Conservation (phyloP, 1,140 invertebrate genomes). For the Bombus sibiricus region DNA sequence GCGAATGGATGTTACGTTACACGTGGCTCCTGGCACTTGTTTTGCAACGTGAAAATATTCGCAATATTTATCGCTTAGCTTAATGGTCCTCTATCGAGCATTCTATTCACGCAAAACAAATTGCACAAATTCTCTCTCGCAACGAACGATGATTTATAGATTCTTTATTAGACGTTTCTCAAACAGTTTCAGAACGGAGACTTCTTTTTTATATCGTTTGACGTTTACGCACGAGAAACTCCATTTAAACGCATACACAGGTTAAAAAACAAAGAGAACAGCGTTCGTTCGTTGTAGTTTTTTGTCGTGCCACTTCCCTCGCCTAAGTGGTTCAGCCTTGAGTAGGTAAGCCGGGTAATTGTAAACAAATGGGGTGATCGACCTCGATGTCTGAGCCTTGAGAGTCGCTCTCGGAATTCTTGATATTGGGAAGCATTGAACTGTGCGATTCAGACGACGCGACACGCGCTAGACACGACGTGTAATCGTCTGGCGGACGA, state of each 20-base stretch:
- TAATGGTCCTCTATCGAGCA: conserved; percentile 6
- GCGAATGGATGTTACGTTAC: conserved; percentile 4
- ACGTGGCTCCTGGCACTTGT: not conserved
- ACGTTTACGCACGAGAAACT: not conserved
- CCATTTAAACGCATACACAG: not conserved
- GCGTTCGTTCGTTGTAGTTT: not conserved
- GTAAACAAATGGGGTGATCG: conserved; percentile 48
- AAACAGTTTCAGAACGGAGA: not conserved
- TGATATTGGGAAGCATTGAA: conserved; percentile 21
- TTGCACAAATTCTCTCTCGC: not conserved
- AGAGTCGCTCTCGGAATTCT: conserved; percentile 38
- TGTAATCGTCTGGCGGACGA: not conserved
- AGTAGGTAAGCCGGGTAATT: conserved; percentile 27
- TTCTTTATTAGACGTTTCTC: conserved; percentile 31
- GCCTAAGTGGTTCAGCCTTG: conserved; percentile 11
- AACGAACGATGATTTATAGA: conserved; percentile 39
- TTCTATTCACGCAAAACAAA: conserved; percentile 8
- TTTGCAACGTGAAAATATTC: conserved; percentile 45
- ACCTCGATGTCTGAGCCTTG: conserved; percentile 30
- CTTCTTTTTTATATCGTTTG: not conserved
- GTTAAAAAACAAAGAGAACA: not conserved
- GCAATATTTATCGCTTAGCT: conserved; percentile 36
- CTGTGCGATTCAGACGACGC: conserved; percentile 3
- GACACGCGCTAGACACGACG: conserved; percentile 4
- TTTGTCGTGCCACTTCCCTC: not conserved